Evolutionary conservation across 2,113 vertebrate genomes (phyloP).

Genomic region (Ciconia stormi): DNA sequence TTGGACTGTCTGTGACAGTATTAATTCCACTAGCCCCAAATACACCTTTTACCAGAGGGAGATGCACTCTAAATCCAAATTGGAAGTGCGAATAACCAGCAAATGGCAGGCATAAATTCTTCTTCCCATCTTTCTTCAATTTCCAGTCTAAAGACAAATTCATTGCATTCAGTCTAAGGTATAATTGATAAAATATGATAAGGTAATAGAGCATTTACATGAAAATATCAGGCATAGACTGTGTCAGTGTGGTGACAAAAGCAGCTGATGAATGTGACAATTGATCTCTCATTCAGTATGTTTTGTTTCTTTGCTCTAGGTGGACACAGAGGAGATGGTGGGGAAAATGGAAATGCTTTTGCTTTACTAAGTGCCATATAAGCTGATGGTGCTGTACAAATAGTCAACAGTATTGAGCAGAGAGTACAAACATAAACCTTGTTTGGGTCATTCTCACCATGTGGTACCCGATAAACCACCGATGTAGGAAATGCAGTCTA

Average conservation of each 20-base stretch:
- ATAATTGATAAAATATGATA: constrained; percentile 19
- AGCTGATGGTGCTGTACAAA: not conserved
- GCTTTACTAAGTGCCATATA: not conserved
- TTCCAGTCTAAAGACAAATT: constrained; percentile 39
- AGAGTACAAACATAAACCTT: not conserved
- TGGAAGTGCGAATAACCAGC: constrained; percentile 43
- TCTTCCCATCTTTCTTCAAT: constrained; percentile 45
- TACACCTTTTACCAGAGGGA: constrained; percentile 43
- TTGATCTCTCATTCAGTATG: not conserved
- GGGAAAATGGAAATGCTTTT: not conserved
- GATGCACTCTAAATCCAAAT: constrained; percentile 56
- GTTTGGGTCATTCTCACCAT: constrained; percentile 77
- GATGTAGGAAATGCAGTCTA: constrained; percentile 83
- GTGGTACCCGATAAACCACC: constrained; percentile 87
- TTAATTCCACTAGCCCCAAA: not conserved
- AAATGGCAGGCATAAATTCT: constrained; percentile 41
- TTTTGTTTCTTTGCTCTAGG: not conserved
- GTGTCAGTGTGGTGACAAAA: not conserved
- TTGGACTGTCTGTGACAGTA: not conserved
- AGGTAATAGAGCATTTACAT: constrained; percentile 1
- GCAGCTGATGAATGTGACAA: not conserved
- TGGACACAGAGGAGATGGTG: not conserved
- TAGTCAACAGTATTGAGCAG: not conserved
- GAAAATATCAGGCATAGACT: not conserved
- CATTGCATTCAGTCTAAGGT: constrained; percentile 21